A percentile compares a stretch with the other conserved stretches of the same genome.
These are phyloP conservation scores for Acrocephalus kingi DNA, from an alignment of 2,113 vertebrate species.

Conservation along the genomic window DNA sequence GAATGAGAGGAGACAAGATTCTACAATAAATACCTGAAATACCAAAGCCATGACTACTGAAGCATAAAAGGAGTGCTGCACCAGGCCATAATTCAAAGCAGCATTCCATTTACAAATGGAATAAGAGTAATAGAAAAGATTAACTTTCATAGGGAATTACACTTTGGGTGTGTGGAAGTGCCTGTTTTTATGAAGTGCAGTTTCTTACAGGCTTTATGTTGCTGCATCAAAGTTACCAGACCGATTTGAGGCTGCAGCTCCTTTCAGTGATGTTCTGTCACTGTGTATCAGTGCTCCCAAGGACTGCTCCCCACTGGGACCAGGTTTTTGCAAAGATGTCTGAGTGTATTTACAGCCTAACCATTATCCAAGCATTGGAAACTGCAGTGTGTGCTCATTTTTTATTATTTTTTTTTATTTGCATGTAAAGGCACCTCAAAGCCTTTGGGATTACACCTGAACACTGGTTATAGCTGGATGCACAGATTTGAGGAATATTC, in stretches of 20 bases:
- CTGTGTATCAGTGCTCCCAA: not conserved
- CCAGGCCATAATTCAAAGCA: conserved; percentile 15
- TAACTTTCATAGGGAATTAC: conserved; percentile 39
- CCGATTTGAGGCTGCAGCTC: not conserved
- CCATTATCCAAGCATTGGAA: not conserved
- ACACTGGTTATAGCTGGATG: fast-evolving
- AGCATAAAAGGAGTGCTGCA: not conserved
- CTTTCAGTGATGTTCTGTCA: not conserved
- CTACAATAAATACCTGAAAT: conserved; percentile 23
- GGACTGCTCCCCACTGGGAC: not conserved
- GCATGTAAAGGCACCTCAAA: not conserved
- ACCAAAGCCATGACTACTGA: conserved; percentile 31
- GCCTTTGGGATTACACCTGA: not conserved
- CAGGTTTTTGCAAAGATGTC: not conserved
- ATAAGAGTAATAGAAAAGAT: conserved; percentile 17
- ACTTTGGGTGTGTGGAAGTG: not conserved
- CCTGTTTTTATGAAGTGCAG: conserved; percentile 28
- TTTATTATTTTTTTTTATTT: not conserved
- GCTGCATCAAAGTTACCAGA: not conserved
- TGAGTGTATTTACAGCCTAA: not conserved
- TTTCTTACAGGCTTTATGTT: conserved; percentile 13
- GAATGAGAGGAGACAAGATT: conserved; percentile 46
- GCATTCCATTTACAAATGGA: conserved; percentile 34
- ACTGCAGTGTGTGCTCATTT: not conserved
- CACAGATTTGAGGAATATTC: not conserved